phyloP scores from a whole-genome alignment of 30 jellyfish, hydroid and myxozoan species.

The Hydractinia symbiolongicarpus region DNA sequence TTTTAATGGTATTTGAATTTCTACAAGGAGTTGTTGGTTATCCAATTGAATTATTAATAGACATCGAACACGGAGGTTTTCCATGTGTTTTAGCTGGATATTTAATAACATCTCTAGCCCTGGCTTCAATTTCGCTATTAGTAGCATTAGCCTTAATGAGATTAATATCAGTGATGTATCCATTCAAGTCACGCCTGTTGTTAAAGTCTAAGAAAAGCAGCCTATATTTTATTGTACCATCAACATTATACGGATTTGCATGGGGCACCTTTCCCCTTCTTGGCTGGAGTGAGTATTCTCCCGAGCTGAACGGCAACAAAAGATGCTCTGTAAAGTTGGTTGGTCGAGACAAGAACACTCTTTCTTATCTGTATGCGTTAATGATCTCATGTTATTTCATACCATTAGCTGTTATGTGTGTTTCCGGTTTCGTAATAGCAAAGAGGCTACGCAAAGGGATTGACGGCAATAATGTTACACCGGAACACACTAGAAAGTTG shows the following conservation, averaged over 20 bases:
- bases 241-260: neutral
- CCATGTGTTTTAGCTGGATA: constrained; percentile 3
- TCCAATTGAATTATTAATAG: neutral
- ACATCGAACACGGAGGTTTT: neutral
- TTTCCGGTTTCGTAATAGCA: too few species aligned
- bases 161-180: neutral
- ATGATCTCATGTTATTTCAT: neutral
- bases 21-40: neutral
- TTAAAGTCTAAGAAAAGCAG: neutral
- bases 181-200: neutral
- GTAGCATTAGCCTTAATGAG: neutral
- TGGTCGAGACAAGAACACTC: neutral
- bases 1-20: neutral
- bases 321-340: neutral
- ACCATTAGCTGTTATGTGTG: neutral
- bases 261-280: constrained; percentile 6
- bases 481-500: too few species aligned
- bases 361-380: neutral
- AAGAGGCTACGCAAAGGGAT: too few species aligned
- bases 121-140: neutral
- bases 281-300: neutral
- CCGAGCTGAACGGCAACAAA: neutral
- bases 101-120: neutral
- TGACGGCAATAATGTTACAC: too few species aligned
- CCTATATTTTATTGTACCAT: neutral